These are phyloP conservation scores for Malurus melanocephalus DNA, from an alignment of 2,113 vertebrate species.

Conservation along the genomic window DNA sequence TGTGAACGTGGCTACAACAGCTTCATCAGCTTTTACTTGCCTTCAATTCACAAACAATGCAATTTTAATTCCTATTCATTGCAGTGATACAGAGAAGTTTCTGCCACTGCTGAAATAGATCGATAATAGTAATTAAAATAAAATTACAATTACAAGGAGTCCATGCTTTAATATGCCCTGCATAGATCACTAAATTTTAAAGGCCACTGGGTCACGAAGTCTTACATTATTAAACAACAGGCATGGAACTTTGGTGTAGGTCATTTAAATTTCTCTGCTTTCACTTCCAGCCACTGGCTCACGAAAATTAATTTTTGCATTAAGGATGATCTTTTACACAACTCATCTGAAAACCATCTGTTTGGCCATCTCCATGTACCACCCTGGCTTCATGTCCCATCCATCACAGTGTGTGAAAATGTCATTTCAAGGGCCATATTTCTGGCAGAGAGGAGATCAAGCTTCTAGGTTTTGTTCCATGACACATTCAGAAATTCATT, in stretches of 20 bases:
- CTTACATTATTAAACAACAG: background rate
- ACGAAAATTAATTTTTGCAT: background rate
- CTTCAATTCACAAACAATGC: background rate
- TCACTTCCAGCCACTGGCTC: background rate
- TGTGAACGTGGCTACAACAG: background rate
- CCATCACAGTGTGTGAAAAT: accelerated
- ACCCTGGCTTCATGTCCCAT: background rate
- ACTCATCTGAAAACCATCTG: background rate
- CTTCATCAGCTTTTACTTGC: background rate
- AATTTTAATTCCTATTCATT: background rate
- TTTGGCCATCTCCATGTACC: background rate
- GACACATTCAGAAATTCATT: background rate
- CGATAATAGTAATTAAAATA: background rate
- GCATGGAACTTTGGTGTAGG: background rate
- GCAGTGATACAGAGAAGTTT: background rate
- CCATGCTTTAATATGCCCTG: background rate
- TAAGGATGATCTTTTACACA: background rate
- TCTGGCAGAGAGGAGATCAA: background rate
- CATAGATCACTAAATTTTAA: constrained; percentile 3
- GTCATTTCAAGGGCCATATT: background rate
- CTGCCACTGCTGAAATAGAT: background rate
- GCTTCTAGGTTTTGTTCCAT: background rate
- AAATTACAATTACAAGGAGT: background rate
- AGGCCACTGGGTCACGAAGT: background rate
- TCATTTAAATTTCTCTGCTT: constrained; percentile 21